phyloP scores from a whole-genome alignment of 2,888 invertebrate genomes.

The Dinocampus coccinellae region DNA sequence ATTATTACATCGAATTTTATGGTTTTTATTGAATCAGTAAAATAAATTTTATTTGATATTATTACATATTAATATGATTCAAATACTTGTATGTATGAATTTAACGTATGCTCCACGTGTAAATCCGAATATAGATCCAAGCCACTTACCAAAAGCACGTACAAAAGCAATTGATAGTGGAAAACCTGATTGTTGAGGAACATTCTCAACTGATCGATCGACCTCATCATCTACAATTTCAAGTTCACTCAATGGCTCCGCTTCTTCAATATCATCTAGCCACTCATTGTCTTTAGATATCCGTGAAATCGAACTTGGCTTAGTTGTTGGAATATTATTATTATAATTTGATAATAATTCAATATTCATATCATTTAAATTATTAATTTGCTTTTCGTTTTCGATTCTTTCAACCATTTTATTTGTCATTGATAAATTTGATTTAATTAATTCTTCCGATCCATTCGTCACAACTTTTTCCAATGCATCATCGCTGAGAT shows the following conservation, averaged over 20 bases:
- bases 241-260: constrained; percentile 47
- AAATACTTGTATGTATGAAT: constrained; percentile 37
- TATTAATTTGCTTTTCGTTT: constrained; percentile 11
- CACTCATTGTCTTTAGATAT: constrained; percentile 29
- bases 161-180: constrained; percentile 52
- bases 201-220: constrained; percentile 37
- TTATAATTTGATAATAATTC: constrained; percentile 22
- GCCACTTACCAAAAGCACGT: constrained; percentile 56
- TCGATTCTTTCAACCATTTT: background rate
- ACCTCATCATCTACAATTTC: constrained; percentile 44
- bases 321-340: constrained; percentile 14
- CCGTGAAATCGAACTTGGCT: constrained; percentile 23
- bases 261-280: constrained; percentile 41
- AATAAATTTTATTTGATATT: too few species aligned
- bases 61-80: background rate
- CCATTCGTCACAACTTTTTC: background rate
- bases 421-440: constrained; percentile 14
- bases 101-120: constrained; percentile 52
- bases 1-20: background rate
- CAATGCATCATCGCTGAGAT: constrained; percentile 42
- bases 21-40: too few species aligned
- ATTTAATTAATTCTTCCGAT: constrained; percentile 14
- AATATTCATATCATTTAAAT: background rate
- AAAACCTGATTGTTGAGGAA: constrained; percentile 40
- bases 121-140: constrained; percentile 52